A percentile compares a stretch with the other conserved stretches of the same genome.
phyloP scores from a whole-genome alignment of 2,888 invertebrate species.

The Pammene fasciana region DNA sequence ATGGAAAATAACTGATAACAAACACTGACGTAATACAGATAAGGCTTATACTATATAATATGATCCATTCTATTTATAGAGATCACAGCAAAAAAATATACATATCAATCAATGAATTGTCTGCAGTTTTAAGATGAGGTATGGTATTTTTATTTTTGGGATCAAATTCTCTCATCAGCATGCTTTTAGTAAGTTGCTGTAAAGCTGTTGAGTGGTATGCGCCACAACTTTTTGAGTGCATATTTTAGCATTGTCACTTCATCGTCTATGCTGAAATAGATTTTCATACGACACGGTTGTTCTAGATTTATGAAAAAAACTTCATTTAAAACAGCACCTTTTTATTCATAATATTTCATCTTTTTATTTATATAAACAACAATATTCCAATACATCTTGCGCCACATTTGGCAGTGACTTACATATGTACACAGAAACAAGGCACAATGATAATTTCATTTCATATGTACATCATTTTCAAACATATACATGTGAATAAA shows the following conservation, averaged over 20 bases:
- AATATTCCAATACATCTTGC: constrained; percentile 31
- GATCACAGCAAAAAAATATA: neutral
- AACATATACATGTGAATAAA: constrained; percentile 38
- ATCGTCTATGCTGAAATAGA: too few species aligned
- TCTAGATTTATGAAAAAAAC: constrained; percentile 14
- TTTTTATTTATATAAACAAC: constrained; percentile 22
- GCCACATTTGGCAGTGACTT: constrained; percentile 29
- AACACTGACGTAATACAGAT: constrained; percentile 3
- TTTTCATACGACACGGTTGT: too few species aligned
- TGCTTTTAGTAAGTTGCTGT: too few species aligned
- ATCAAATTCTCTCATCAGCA: too few species aligned
- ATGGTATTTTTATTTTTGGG: too few species aligned
- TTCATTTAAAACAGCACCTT: constrained; percentile 28
- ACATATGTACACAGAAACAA: constrained; percentile 15
- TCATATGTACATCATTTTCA: constrained; percentile 34
- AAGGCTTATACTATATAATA: constrained; percentile 1
- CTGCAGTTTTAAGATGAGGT: too few species aligned
- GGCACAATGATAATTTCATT: constrained; percentile 21
- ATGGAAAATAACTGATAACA: constrained; percentile 36
- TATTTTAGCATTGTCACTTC: too few species aligned
- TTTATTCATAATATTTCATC: constrained; percentile 27
- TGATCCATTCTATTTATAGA: neutral
- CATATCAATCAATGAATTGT: too few species aligned
- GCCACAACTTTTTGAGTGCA: too few species aligned
- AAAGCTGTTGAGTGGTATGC: too few species aligned